Percentiles rank a stretch among this genome's conserved stretches.
These are phyloP conservation scores for Chromobotia macracanthus DNA, from an alignment of 2,797 vertebrate species.

Conservation along the genomic window DNA sequence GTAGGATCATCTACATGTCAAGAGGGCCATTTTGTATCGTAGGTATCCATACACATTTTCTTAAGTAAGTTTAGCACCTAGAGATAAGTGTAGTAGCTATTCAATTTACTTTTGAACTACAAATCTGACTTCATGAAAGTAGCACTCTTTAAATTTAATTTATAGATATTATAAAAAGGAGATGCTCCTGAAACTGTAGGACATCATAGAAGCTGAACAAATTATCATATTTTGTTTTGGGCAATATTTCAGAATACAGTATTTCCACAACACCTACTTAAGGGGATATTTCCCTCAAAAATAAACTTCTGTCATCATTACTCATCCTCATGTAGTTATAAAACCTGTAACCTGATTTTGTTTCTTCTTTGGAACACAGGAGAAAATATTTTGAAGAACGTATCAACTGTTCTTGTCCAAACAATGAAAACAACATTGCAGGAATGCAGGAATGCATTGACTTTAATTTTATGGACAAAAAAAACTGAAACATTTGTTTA, in stretches of 20 bases:
- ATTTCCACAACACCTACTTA: slow-evolving; percentile 9
- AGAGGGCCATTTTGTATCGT: no score
- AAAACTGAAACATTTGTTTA: neutral
- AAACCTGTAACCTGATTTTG: neutral
- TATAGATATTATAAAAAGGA: no score
- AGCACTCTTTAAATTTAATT: no score
- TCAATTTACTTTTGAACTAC: no score
- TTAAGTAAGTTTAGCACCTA: no score
- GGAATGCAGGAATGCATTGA: no score
- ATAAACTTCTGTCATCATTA: neutral
- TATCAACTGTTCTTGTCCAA: neutral
- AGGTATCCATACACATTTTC: no score
- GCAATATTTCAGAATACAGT: neutral
- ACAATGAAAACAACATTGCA: neutral
- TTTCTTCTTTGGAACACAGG: neutral
- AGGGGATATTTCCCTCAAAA: neutral
- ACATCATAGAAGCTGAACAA: neutral
- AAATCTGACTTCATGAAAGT: no score
- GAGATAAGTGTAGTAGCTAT: no score
- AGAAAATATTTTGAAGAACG: neutral
- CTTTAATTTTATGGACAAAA: neutral
- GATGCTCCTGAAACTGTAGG: no score
- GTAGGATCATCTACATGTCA: no score
- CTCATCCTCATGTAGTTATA: neutral
- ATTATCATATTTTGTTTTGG: neutral